Base-by-base conservation (phyloP, 2,113 vertebrate genomes). In the Syngnathoides biaculeatus region DNA sequence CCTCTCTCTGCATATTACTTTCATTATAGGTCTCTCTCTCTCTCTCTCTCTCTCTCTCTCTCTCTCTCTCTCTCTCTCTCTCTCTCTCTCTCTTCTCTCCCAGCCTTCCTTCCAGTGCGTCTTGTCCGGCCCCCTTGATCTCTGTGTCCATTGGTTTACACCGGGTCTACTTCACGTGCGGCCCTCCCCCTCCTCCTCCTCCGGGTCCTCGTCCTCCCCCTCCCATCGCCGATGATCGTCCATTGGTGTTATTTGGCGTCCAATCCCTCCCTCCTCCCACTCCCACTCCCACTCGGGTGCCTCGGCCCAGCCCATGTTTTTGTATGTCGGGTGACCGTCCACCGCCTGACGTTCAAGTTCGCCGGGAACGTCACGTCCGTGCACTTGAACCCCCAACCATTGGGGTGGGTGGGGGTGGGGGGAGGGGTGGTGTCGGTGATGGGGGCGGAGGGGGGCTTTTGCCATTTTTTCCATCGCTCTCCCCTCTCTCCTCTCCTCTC, bases 291-390 rank as follows among this genome's bases (percentile, higher is more conserved):
- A 78, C 93, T 93, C 92, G 93, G 92, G 92, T 93, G 93, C 88
- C 93, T 81, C 93, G 85, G 95, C 94, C 95, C 96, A 96, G 95
- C 95, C 95, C 94, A 95, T 95, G 95, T 97, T 95, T 82, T 94
- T 95, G 92, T 95, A 94, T 95, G 95, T 95, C 95, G 94, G 78
- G 92, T 96, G 95, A 96, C 95, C 95, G 95, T 95, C 95, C 95
- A 94, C 92, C 94, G 94, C 94, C 95, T 97, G 96, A 96, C 95
- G 95, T 96, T 98, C 96, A 98, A 98, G 96, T 97, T 98, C 95
- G 95, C 93, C 93, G 93, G 95, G 95, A 83, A 97, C 95, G 95
- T 97, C 96, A 97, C 95, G 96, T 97, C 95, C 95, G 96, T 84
- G 86, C 95, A 98, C 96, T 98, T 98, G 96, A 97, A 97, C 95